Evolutionary conservation across 2,888 invertebrate genomes (phyloP).

Genomic region (Silvanus unidentatus): DNA sequence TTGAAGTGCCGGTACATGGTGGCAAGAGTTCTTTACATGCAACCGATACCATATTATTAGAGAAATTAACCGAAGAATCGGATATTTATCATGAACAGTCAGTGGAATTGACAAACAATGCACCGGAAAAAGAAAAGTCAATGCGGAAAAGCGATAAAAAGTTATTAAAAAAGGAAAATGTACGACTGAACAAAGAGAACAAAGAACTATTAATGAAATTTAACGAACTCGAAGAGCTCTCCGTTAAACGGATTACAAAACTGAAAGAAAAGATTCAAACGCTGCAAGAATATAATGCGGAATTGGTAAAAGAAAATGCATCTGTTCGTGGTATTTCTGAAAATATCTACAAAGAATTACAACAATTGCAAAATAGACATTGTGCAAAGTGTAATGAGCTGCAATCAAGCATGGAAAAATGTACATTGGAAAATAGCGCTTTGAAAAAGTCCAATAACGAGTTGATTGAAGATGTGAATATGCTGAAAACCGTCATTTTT

Average conservation of each 20-base stretch:
- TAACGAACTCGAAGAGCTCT: constrained; percentile 44
- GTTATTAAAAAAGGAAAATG: constrained; percentile 48
- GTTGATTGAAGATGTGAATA: constrained; percentile 61
- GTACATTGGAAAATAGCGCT: constrained; percentile 49
- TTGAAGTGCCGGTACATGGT: constrained; percentile 38
- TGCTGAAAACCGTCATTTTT: constrained; percentile 72
- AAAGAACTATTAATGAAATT: constrained; percentile 50
- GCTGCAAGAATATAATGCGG: constrained; percentile 56
- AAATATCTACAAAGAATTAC: constrained; percentile 49
- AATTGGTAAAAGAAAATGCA: constrained; percentile 59
- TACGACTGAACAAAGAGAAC: constrained; percentile 50
- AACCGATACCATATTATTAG: constrained; percentile 25
- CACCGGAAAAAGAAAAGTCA: neutral
- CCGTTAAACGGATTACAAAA: constrained; percentile 58
- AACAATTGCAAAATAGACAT: constrained; percentile 48
- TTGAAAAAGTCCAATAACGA: constrained; percentile 53
- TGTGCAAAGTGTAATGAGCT: constrained; percentile 44
- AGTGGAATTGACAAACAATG: too few relatives aligned
- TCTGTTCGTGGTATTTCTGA: constrained; percentile 46
- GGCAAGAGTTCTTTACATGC: constrained; percentile 15
- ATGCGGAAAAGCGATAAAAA: neutral
- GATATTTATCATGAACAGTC: too few relatives aligned
- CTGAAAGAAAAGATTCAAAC: constrained; percentile 57
- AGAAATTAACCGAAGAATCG: too few relatives aligned
- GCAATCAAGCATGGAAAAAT: constrained; percentile 50